These are phyloP conservation scores for Bucorvus abyssinicus DNA, from an alignment of 2,797 vertebrate species.

Conservation along the genomic window DNA sequence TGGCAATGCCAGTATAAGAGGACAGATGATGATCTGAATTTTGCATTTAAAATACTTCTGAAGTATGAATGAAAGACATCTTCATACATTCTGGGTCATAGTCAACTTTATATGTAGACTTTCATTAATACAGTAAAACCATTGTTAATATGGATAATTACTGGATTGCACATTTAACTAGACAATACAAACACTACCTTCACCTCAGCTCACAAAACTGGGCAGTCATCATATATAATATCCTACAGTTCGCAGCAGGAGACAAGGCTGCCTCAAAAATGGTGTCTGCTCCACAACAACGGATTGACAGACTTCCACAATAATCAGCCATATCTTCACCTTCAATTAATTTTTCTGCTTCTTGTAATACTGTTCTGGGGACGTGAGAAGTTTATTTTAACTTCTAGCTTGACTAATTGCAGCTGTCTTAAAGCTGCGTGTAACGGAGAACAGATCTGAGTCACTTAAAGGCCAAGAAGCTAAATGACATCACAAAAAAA, in stretches of 20 bases:
- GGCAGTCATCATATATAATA: not conserved
- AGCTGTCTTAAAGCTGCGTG: not conserved
- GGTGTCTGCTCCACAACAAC: not conserved
- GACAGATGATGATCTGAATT: constrained; percentile 3
- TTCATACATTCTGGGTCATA: not conserved
- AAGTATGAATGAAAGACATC: not conserved
- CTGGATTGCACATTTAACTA: not conserved
- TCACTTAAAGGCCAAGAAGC: not conserved
- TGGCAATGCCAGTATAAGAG: not conserved
- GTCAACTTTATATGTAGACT: not conserved
- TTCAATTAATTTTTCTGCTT: not conserved
- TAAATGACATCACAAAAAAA: not conserved
- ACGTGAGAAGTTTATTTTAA: not conserved
- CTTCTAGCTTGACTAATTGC: not conserved
- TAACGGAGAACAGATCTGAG: not conserved
- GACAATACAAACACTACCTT: not conserved
- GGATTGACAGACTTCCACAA: not conserved
- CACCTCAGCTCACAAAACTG: not conserved
- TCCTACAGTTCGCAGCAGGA: not conserved
- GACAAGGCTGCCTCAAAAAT: not conserved
- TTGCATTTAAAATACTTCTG: not conserved
- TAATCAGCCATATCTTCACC: not conserved
- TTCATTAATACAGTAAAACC: not conserved
- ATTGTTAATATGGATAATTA: not conserved
- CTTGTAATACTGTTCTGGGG: not conserved